Evolutionary conservation across 2,888 invertebrate species (phyloP).

Genomic region (Callosobruchus maculatus): DNA sequence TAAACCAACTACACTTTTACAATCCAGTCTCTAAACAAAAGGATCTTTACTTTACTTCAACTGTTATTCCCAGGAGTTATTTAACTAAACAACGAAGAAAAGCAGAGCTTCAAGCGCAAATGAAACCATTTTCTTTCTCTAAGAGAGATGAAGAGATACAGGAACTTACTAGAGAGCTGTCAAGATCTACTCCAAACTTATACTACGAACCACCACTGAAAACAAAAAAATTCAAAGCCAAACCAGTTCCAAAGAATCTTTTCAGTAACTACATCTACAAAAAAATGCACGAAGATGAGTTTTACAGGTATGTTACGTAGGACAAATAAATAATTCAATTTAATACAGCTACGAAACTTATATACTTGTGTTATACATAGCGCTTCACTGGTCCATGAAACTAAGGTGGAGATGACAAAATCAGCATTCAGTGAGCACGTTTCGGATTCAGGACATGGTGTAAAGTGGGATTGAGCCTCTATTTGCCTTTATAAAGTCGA

Average conservation of each 20-base stretch:
- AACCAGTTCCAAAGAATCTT: slow-evolving; percentile 66
- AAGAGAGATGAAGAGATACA: slow-evolving; percentile 56
- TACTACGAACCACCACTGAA: slow-evolving; percentile 47
- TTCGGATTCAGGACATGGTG: too few species aligned
- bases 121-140: slow-evolving; percentile 64
- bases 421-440: too few species aligned
- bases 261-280: slow-evolving; percentile 69
- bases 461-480: too few species aligned
- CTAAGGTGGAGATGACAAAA: too few species aligned
- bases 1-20: too few species aligned
- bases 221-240: slow-evolving; percentile 59
- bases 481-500: too few species aligned
- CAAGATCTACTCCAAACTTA: slow-evolving; percentile 46
- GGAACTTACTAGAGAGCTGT: slow-evolving; percentile 40
- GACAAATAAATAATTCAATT: too few species aligned
- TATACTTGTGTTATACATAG: too few species aligned
- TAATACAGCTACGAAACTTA: too few species aligned
- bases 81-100: slow-evolving; percentile 60
- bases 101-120: slow-evolving; percentile 59
- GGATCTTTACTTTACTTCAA: too few species aligned
- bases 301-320: slow-evolving; percentile 55
- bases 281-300: slow-evolving; percentile 69
- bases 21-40: too few species aligned
- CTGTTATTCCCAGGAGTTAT: slow-evolving; percentile 50
- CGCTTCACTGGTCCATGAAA: too few species aligned